Evolutionary conservation across 2,797 vertebrate genomes (phyloP).

Genomic region (Karalla daura): DNA sequence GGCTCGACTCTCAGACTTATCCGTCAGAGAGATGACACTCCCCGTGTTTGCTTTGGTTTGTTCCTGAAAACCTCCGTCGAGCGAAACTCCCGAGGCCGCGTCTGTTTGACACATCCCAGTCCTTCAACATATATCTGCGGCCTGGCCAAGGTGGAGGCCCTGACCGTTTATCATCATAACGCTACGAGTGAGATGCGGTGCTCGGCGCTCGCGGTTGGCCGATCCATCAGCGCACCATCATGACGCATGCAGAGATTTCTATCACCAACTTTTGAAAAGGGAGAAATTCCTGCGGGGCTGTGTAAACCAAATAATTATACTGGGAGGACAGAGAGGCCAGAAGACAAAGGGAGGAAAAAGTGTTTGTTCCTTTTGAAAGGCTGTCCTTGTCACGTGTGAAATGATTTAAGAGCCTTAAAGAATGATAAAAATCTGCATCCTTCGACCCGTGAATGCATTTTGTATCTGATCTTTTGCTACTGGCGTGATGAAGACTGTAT

Average conservation of each 20-base stretch:
- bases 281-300: constrained; percentile 52
- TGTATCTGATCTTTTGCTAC: constrained; percentile 7
- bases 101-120: constrained; percentile 34
- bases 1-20: constrained; percentile 39
- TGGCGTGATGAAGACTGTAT: background rate
- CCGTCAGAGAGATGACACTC: constrained; percentile 31
- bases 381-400: constrained; percentile 8
- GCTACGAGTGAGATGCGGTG: constrained; percentile 34
- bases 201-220: constrained; percentile 13
- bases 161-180: constrained; percentile 35
- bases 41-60: constrained; percentile 51
- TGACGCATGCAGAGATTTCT: constrained; percentile 42
- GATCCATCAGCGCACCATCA: constrained; percentile 34
- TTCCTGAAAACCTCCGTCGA: constrained; percentile 38
- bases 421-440: too few species aligned
- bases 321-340: constrained; percentile 32
- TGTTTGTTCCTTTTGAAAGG: constrained; percentile 15
- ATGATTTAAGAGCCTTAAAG: constrained; percentile 15
- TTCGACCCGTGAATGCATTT: background rate
- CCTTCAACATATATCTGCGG: constrained; percentile 12
- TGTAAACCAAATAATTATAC: constrained; percentile 55
- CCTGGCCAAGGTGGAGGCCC: constrained; percentile 27
- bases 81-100: constrained; percentile 28
- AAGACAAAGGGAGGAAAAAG: constrained; percentile 27
- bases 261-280: constrained; percentile 40